phyloP scores from a whole-genome alignment of 2,113 vertebrate species.

The Etia nguti region DNA sequence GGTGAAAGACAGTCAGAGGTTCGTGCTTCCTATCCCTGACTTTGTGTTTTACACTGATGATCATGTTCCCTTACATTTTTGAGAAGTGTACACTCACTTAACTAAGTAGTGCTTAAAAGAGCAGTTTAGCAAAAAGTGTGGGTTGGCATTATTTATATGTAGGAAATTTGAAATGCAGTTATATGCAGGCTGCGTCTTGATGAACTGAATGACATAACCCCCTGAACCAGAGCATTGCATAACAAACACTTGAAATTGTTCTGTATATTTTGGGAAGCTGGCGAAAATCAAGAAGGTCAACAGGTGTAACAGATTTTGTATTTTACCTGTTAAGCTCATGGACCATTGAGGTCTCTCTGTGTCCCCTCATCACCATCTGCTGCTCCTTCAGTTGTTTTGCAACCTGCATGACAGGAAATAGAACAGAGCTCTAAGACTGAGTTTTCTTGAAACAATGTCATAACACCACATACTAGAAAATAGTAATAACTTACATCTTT shows the following conservation, averaged over 20 bases:
- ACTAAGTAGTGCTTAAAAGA: background rate
- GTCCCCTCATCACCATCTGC: conserved; percentile 86
- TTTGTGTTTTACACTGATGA: background rate
- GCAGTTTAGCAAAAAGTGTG: background rate
- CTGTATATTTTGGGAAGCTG: background rate
- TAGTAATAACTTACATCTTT: conserved; percentile 86
- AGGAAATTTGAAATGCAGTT: background rate
- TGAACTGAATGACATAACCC: background rate
- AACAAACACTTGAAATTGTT: background rate
- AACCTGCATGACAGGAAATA: conserved; percentile 69
- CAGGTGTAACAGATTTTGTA: background rate
- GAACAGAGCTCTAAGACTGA: background rate
- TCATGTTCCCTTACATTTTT: background rate
- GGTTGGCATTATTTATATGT: background rate
- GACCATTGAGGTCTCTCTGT: conserved; percentile 98
- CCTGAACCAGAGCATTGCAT: background rate
- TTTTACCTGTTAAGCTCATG: conserved; percentile 95
- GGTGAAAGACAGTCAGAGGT: background rate
- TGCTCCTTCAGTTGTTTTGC: conserved; percentile 91
- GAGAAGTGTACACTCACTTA: background rate
- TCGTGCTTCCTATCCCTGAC: background rate
- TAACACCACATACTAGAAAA: background rate
- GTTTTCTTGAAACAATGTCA: background rate
- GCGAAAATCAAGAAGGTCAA: background rate
- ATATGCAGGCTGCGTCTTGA: background rate